Base-by-base conservation (phyloP, 1,140 invertebrate genomes). In the Delia radicum region DNA sequence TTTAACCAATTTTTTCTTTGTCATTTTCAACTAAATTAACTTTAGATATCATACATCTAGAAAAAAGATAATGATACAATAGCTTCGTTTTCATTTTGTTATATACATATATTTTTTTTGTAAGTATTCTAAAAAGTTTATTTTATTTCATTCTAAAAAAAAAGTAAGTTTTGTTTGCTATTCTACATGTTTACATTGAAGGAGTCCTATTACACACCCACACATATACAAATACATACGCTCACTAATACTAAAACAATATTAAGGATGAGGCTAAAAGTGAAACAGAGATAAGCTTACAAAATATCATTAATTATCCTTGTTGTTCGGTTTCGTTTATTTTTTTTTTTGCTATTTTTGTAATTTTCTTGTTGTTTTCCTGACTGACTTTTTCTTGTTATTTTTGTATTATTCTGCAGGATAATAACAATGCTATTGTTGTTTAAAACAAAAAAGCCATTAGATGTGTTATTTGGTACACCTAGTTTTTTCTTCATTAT, bases 241-340 rank as follows among this genome's bases (percentile, higher is more conserved):
- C 27, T 12, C 61, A 63, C 27, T 26, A 26, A 21, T 21, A 21
- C n/a, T 63, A 26, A 26, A 2, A 24, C 1, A 27, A 26, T 63
- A 12, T 26, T 29, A 28, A 29, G 62, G 18, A 65, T 65, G 62
- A 29, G 28, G 62, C 12, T 28, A 29, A 27, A 28, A 65, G 28
- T 65, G 62, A 65, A 65, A 65, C 28, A 28, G 27, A 65, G 62
- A 65, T 65, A 65, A 65, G 62, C 62, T 65, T 29, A 27, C 27
- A 65, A 65, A 65, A 65, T 65, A 65, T 65, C 62, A 65, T 65
- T 65, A 65, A 65, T 65, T 65, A 65, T 65, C 62, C 62, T 65
- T 65, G 62, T 65, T 65, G 61, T 63, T 63, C 27, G 26, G 62
- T 29, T 65, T 55, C 48, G 48, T 55, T 55, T 5, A 21, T 21